Base-by-base conservation (phyloP, 2,797 vertebrate species). In the Coccyzus lansbergi region DNA sequence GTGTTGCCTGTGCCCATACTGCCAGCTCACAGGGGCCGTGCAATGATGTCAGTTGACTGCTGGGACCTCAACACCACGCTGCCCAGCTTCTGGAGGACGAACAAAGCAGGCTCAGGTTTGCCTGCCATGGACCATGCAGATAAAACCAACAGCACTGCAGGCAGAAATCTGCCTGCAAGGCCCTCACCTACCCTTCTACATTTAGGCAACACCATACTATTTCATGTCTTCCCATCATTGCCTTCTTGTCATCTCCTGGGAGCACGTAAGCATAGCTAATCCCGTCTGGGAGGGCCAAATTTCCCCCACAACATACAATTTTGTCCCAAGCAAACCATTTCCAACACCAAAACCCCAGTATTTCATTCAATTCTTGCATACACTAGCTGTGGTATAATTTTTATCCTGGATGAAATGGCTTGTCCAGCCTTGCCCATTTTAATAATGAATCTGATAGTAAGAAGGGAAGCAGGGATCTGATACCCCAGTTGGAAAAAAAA, bases 1-100 rank as follows among this genome's bases (percentile, higher is more conserved):
- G 31, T 63, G 1, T 4, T 14, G 48, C 51, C 44, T 31, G 72
- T 52, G 55, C 48, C 59, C 44, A 0, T 2, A 48, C 92, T 38
- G 15, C 6, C 70, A 33, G 53, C 62, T 63, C 44, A 10, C 1
- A 0, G 49, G 36, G 64, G 22, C n/a, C 67, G 26, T 2, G 1
- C 33, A 7, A 7, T 5, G 53, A 29, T 2, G 6, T 29, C 14
- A 29, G 33, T 42, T 40, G 81, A 33, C 51, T 62, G 46, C 38
- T 2, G 10, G 81, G 65, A 65, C 42, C 64, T 59, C 77, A 11
- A 65, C 29, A 42, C 44, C 4, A 2, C 15, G 34, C 89, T 51
- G 29, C 65, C 60, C 60, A 52, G 26, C 71, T 80, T 34, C 3
- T 2, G 67, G n/a, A 90, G 56, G 67, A 70, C 48, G 28, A 7